phyloP scores from a whole-genome alignment of 2,113 vertebrate genomes.

The Corynorhinus townsendii region DNA sequence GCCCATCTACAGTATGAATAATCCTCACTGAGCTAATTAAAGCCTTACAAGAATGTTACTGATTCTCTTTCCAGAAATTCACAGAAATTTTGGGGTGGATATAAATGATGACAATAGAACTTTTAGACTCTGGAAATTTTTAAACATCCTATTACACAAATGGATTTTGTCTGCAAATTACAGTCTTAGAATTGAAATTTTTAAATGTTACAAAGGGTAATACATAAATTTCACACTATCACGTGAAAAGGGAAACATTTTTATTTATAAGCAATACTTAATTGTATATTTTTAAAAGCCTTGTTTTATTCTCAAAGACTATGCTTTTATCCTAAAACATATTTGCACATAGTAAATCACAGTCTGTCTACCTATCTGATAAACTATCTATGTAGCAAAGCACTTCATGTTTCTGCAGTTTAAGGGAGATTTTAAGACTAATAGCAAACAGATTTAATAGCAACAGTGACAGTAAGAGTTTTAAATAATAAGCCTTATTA shows the following conservation, averaged over 20 bases:
- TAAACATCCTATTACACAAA: not conserved
- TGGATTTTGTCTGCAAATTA: not conserved
- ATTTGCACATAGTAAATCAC: not conserved
- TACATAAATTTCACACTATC: not conserved
- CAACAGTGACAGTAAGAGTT: not conserved
- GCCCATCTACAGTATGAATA: not conserved
- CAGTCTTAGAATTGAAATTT: not conserved
- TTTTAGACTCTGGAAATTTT: not conserved
- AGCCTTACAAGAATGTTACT: not conserved
- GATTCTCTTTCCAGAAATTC: conserved; percentile 16
- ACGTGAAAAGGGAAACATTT: not conserved
- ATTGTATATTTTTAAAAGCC: not conserved
- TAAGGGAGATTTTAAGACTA: not conserved
- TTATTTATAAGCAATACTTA: not conserved
- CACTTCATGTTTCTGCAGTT: not conserved
- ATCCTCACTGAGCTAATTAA: not conserved
- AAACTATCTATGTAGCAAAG: not conserved
- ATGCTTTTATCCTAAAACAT: not conserved
- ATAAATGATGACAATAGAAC: not conserved
- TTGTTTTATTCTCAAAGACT: not conserved
- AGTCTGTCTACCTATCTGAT: not conserved
- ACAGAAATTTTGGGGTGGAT: not conserved
- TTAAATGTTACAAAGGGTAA: not conserved
- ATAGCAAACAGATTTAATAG: not conserved
- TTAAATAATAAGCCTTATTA: not conserved